A percentile compares a stretch with the other conserved stretches of the same genome.
phyloP scores from a whole-genome alignment of 2,888 invertebrate species.

The Thymelicus acteon region DNA sequence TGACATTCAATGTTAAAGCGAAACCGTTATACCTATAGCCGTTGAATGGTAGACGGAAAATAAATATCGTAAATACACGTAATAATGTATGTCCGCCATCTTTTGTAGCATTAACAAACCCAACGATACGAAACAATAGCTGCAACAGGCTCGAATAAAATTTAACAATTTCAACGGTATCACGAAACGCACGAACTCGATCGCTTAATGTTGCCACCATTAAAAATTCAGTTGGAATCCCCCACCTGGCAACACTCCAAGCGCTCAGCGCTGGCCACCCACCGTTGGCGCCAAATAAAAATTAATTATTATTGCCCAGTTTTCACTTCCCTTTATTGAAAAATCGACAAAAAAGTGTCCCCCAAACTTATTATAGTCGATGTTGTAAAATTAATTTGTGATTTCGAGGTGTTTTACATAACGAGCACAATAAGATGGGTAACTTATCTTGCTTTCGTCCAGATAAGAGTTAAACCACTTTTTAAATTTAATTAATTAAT shows the following conservation, averaged over 20 bases:
- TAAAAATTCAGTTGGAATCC: slow-evolving; percentile 44
- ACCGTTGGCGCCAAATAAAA: slow-evolving; percentile 44
- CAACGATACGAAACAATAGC: slow-evolving; percentile 26
- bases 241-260: slow-evolving; percentile 48
- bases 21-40: slow-evolving; percentile 2
- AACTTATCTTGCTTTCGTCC: no score
- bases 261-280: slow-evolving; percentile 39
- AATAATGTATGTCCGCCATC: slow-evolving; percentile 22
- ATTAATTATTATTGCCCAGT: slow-evolving; percentile 47
- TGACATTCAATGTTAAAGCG: slow-evolving; percentile 5
- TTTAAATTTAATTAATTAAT: no score
- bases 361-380: not conserved
- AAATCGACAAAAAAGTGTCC: slow-evolving; percentile 38
- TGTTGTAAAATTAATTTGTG: not conserved
- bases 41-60: slow-evolving; percentile 3
- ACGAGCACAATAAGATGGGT: no score
- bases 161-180: slow-evolving; percentile 34
- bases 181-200: slow-evolving; percentile 26
- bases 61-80: slow-evolving; percentile 17
- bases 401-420: not conserved
- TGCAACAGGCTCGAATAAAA: slow-evolving; percentile 37
- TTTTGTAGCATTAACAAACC: slow-evolving; percentile 29
- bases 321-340: slow-evolving; percentile 43
- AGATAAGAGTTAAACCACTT: no score
- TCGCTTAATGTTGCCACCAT: slow-evolving; percentile 41